Evolutionary conservation across 2,888 invertebrate species (phyloP), one percentile per base, ranked within the genome.

Genomic region (Ischnura elegans): DNA sequence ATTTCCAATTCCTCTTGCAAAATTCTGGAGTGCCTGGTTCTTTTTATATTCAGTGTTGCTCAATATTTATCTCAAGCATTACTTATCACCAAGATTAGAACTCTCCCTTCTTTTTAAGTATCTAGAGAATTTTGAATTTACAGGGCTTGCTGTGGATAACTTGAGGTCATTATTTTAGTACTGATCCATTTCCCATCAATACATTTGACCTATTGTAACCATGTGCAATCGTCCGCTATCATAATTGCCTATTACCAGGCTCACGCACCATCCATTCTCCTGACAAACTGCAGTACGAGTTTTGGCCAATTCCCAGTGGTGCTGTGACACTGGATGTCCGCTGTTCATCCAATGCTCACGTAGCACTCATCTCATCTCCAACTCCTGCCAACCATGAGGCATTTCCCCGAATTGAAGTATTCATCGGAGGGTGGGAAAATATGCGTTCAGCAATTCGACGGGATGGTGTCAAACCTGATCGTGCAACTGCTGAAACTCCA

Each of bases 391-490:
- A 45, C 66, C 87, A 87, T 55, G 55, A 93, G 36, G 47, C 66
- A 61, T 87, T 66, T 36, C 90, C 90, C 66, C 90, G 61, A 42
- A 90, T 90, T 61, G 93, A 97, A 96, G 96, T 97, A 94, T 96
- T 97, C 95, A 96, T 97, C 94, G 97, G 97, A 93, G 97, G 97
- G 94, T 97, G 97, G 97, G 97, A 97, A 94, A 97, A 97, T 95
- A 96, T 96, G 87, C 96, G 97, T 94, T 97, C 97, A 76, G 97
- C 97, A 94, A 97, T 97, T 95, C 97, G 97, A 95, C 96, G 97
- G 95, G 96, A 97, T 96, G 96, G 97, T 95, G 96, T 97, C 95
- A 96, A 97, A 95, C 97, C 97, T 55, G 97, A 97, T 93, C 97
- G 97, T 94, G 97, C 97, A 21, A 97, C 97, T 95, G 96, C 96